Percentiles rank a stretch among this genome's conserved stretches.
Conservation (phyloP, 2,113 vertebrate species). For the Microtus ochrogaster region DNA sequence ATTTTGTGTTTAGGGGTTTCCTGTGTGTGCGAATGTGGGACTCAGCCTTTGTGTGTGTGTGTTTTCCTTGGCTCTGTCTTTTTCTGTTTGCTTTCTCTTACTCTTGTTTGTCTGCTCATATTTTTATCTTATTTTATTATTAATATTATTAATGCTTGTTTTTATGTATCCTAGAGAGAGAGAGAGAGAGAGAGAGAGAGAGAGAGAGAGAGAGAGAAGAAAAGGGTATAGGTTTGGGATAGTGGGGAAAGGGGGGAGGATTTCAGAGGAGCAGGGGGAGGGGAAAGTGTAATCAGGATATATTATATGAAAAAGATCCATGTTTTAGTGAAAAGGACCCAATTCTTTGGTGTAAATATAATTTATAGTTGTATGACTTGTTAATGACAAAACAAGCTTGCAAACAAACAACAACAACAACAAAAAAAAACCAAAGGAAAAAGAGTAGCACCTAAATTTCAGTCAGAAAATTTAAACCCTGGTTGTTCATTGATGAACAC, state of each 20-base stretch:
- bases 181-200: too few relatives aligned
- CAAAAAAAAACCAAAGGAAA: background rate
- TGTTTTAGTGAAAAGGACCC: background rate
- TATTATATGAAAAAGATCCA: background rate
- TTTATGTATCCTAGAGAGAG: background rate
- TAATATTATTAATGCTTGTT: background rate
- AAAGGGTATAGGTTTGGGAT: too few relatives aligned
- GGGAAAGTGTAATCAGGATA: background rate
- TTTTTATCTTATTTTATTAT: background rate
- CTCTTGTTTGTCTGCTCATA: background rate
- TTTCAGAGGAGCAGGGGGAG: too few relatives aligned
- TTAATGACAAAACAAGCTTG: background rate
- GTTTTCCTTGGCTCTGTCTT: too few relatives aligned
- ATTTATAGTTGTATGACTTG: background rate
- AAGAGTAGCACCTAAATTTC: background rate
- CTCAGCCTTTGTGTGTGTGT: background rate
- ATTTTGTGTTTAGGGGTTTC: background rate
- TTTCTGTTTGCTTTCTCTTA: background rate
- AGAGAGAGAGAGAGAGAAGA: too few relatives aligned
- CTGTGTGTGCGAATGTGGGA: background rate
- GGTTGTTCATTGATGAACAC: background rate
- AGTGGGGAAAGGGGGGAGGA: too few relatives aligned
- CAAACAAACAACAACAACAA: background rate
- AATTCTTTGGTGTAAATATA: background rate
- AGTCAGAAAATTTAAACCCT: conserved; percentile 25